These are phyloP conservation scores for Troilus luridus DNA, from an alignment of 2,888 invertebrate genomes.

Conservation along the genomic window DNA sequence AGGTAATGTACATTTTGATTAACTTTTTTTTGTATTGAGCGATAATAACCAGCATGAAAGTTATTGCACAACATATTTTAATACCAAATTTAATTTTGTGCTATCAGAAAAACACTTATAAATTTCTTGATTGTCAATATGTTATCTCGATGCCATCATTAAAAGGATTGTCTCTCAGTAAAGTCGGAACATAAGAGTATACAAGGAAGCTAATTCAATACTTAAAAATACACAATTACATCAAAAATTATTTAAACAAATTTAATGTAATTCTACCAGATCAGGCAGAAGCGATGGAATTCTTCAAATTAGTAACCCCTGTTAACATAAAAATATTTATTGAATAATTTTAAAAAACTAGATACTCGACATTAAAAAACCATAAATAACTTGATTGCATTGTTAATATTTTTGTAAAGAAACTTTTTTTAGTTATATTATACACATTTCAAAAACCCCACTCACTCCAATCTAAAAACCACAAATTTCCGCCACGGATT, in stretches of 20 bases:
- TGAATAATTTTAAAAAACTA: too few species aligned
- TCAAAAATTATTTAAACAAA: neutral
- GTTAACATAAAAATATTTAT: neutral
- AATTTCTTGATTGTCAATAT: constrained; percentile 37
- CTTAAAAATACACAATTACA: neutral
- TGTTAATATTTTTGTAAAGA: too few species aligned
- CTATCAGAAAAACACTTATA: constrained; percentile 36
- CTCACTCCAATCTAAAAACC: too few species aligned
- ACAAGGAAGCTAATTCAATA: constrained; percentile 36
- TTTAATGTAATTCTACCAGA: constrained; percentile 11
- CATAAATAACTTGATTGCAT: too few species aligned
- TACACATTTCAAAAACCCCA: too few species aligned
- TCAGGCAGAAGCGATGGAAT: too few species aligned
- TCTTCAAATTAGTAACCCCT: neutral
- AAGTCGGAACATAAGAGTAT: neutral
- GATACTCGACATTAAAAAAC: too few species aligned
- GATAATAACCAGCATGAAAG: constrained; percentile 2
- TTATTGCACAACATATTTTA: constrained; percentile 26
- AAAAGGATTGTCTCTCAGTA: constrained; percentile 36
- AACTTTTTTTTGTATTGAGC: constrained; percentile 4
- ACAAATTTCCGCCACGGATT: too few species aligned
- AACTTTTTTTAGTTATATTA: too few species aligned
- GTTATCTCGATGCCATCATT: constrained; percentile 23
- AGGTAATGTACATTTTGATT: constrained; percentile 34
- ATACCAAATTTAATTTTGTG: constrained; percentile 26